A percentile compares a stretch with the other conserved stretches of the same genome.
Evolutionary conservation across 2,797 vertebrate genomes (phyloP).

Genomic region (Dromococcyx pavoninus): DNA sequence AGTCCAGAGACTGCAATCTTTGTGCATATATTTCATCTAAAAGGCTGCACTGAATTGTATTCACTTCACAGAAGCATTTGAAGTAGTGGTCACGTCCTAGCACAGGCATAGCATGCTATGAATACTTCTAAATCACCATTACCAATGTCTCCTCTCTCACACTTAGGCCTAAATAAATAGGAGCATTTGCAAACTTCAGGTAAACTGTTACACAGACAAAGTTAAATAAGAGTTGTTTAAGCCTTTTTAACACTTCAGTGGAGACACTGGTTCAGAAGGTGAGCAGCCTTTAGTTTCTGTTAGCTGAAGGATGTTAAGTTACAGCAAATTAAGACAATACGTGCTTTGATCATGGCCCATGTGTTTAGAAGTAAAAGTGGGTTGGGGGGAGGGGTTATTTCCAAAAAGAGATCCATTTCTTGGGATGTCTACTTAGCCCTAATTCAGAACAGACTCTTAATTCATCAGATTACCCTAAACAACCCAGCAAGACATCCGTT

Average conservation of each 20-base stretch:
- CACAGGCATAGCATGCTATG: not conserved
- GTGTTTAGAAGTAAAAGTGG: not conserved
- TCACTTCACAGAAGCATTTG: not conserved
- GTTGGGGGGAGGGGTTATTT: not conserved
- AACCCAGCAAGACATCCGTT: not conserved
- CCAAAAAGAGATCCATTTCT: not conserved
- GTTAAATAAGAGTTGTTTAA: not conserved
- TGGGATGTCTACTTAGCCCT: not conserved
- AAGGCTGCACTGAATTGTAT: not conserved
- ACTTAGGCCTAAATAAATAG: not conserved
- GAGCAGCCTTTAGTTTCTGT: not conserved
- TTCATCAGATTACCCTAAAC: not conserved
- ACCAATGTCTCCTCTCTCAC: not conserved
- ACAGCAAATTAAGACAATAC: not conserved
- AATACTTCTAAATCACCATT: not conserved
- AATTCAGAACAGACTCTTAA: conserved; percentile 18
- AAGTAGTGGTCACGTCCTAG: not conserved
- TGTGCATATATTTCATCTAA: accelerated
- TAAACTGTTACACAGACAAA: not conserved
- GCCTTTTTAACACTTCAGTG: not conserved
- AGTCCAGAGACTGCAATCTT: not conserved
- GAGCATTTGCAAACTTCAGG: not conserved
- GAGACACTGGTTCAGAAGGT: not conserved
- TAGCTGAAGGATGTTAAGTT: not conserved
- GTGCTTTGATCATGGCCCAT: not conserved